phyloP scores from a whole-genome alignment of 92 coral and sea anemone species.

The Epizoanthus stellaris region DNA sequence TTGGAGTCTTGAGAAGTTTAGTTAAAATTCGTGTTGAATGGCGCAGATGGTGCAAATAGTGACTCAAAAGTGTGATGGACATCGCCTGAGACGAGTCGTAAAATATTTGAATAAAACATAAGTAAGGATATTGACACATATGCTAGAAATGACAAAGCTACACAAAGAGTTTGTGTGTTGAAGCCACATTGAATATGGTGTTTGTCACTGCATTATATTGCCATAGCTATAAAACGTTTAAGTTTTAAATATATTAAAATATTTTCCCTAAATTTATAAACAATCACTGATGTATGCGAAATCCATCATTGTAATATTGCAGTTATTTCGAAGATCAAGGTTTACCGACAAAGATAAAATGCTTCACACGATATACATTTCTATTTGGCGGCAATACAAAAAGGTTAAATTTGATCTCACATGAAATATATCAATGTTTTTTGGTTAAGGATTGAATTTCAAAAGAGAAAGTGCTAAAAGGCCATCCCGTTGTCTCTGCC shows the following conservation, averaged over 20 bases:
- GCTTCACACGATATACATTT: background rate
- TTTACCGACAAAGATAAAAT: background rate
- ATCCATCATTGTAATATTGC: too few relatives aligned
- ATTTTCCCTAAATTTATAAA: background rate
- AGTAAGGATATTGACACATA: constrained; percentile 4
- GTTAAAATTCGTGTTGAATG: background rate
- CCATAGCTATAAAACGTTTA: background rate
- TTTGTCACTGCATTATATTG: background rate
- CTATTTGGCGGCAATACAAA: background rate
- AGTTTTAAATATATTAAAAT: background rate
- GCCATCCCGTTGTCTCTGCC: background rate
- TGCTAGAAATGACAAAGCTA: constrained; percentile 24
- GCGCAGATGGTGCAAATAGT: background rate
- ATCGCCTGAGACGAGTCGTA: background rate
- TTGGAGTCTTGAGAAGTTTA: background rate
- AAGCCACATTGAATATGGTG: constrained; percentile 5
- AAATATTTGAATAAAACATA: constrained; percentile 22
- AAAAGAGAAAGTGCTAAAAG: background rate
- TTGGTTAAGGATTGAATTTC: constrained; percentile 6
- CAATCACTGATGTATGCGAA: background rate
- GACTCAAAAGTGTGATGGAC: background rate
- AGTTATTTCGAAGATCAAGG: too few relatives aligned
- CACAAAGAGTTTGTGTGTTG: constrained; percentile 23
- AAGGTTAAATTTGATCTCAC: background rate
- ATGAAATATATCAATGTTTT: background rate